phyloP scores from a whole-genome alignment of 2,797 vertebrate species.

The Cossypha dichroa region DNA sequence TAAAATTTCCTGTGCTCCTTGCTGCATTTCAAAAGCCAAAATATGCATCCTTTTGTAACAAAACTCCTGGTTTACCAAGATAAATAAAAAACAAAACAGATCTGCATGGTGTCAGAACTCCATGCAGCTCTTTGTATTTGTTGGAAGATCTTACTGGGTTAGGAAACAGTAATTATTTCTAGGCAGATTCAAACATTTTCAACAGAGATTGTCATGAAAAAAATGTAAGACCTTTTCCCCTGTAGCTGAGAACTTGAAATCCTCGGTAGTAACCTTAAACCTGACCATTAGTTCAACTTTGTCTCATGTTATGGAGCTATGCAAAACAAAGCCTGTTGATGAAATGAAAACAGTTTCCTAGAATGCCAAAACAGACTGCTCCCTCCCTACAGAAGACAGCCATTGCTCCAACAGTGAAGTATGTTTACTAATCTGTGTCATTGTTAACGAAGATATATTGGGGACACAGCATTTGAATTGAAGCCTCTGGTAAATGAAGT shows the following conservation, averaged over 20 bases:
- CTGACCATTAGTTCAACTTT: not conserved
- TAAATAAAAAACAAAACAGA: conserved; percentile 14
- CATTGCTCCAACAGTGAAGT: not conserved
- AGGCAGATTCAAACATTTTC: not conserved
- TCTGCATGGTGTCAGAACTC: not conserved
- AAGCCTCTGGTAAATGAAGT: not conserved
- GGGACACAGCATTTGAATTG: not conserved
- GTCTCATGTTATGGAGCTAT: not conserved
- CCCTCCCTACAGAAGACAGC: not conserved
- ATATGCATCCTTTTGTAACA: not conserved
- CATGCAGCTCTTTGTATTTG: conserved; percentile 3
- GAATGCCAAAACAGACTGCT: not conserved
- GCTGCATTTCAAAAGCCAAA: conserved; percentile 23
- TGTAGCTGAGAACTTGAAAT: not conserved
- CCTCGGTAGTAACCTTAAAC: not conserved
- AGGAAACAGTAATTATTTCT: not conserved
- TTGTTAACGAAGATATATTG: not conserved
- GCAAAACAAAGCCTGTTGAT: not conserved
- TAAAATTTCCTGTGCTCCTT: conserved; percentile 32
- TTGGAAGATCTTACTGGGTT: not conserved
- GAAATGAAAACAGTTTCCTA: not conserved
- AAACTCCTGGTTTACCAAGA: not conserved
- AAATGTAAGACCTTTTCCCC: not conserved
- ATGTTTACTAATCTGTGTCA: not conserved
- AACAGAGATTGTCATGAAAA: not conserved